Conservation (phyloP, 2,113 vertebrate species). For the Tylochromis polylepis region DNA sequence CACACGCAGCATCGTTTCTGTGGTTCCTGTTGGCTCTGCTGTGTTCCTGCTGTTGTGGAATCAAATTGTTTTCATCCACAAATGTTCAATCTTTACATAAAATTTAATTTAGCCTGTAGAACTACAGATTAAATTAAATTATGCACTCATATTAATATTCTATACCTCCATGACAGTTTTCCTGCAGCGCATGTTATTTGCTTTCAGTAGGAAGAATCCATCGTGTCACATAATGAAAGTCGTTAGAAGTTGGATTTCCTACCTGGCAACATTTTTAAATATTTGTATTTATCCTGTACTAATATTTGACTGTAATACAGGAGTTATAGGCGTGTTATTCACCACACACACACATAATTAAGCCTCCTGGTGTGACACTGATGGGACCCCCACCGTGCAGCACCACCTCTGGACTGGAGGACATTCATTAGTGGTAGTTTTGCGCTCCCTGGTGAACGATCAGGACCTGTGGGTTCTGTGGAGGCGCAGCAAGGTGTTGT, state of each 20-base stretch:
- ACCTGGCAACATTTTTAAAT: background rate
- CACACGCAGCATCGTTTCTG: background rate
- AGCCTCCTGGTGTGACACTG: background rate
- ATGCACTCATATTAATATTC: background rate
- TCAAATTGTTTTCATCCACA: background rate
- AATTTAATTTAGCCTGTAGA: background rate
- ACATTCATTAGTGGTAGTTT: background rate
- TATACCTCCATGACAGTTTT: background rate
- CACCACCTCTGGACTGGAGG: background rate
- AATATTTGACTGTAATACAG: background rate
- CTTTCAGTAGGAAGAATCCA: background rate
- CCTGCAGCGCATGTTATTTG: background rate
- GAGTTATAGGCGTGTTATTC: background rate
- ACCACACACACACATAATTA: background rate
- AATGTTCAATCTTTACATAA: background rate
- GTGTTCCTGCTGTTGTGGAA: background rate
- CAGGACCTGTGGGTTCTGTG: background rate
- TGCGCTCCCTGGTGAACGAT: background rate
- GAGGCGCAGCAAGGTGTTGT: background rate
- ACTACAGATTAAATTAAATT: background rate
- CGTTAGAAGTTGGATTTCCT: background rate
- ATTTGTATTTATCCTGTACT: background rate
- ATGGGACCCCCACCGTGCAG: background rate
- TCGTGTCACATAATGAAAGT: background rate
- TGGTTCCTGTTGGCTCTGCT: background rate